Base-by-base conservation (phyloP, 2,888 invertebrate species). In the Nymphalis c-album region DNA sequence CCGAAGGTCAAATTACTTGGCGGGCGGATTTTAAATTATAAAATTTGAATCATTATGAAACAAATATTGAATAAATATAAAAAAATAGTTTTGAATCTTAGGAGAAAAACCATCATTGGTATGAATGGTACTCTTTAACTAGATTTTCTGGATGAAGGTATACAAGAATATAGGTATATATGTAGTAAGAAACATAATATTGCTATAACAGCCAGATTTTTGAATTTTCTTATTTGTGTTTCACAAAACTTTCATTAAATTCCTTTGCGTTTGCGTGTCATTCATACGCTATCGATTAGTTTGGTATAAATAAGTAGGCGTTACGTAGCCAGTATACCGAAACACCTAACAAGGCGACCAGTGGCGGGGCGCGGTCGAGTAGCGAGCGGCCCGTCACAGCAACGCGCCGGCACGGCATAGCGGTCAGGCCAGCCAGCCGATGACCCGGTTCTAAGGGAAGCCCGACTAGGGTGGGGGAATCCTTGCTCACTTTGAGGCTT, bases 391-490 rank as follows among this genome's bases (percentile, higher is more conserved):
- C 74, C 74, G 79, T 78, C 76, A 78, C 80, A 77, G 75, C 76
- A 75, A 77, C 79, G 75, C 76, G 80, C 75, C 75, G 70, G 72
- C 73, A 79, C 75, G 70, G 72, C 73, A 79, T 84, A 86, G 85
- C 80, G 84, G 87, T 85, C 82, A 80, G 76, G 81, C 72, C 67
- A 74, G 70, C 83, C 84, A 85, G 85, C 78, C 85, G 88, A 84
- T 88, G 90, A 89, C 90, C 90, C 86, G 89, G 85, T 86, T 91
- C 78, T 78, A 80, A 89, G 88, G 88, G 88, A 90, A 88, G 87
- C 85, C 86, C 85, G 76, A 78, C 74, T 73, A 76, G 77, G 78
- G 82, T 80, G 82, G 81, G 83, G 84, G 63, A 61, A 57, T 63
- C 60, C 64, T 64, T 64, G 67, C 59, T 67, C 63, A 64, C 63